Evolutionary conservation across 2,113 vertebrate species (phyloP), one percentile per base, ranked within the genome.

Genomic region (Fulica atra): DNA sequence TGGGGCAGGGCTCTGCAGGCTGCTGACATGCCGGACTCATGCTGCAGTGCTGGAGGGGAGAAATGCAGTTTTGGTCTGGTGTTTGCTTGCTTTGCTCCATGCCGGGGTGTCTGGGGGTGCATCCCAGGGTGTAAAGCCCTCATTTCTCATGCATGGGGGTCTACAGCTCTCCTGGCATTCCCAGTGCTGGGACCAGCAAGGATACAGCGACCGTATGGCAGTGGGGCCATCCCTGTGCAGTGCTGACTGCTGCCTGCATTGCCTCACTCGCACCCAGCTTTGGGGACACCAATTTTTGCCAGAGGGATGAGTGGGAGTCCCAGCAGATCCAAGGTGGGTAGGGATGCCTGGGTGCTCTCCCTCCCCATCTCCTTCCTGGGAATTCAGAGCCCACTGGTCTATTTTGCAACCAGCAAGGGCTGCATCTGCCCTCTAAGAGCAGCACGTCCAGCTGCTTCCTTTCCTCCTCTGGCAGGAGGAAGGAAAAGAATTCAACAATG

Each of bases 191-290:
- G n/a, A 61, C 18, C 72, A 56, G 31, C 59, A 35, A 50, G 46
- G 36, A 44, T 8, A 12, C 25, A 38, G 56, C 12, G 31, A 9
- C 17, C 0, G 0, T 40, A 48, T 48, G 57, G 57, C 63, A 80
- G 40, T 2, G 3, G 42, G 48, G 31, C 61, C 42, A 21, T 50
- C 38, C 14, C 42, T 2, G 3, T 4, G 0, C 1, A 7, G 7
- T 46, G 46, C 73, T 60, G 63, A n/a, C 35, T 78, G 81, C 25
- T 0, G 0, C 33, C 72, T 82, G 51, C 46, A 4, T 66, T 3
- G 0, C 36, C 10, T 48, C 36, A 3, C 13, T 61, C 63, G 20
- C 50, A 19, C 16, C 17, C 57, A 25, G 24, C 3, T 54, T 57
- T 81, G 54, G 72, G 25, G 18, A 31, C 13, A 31, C 7, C 2